Base-by-base conservation (phyloP, 2,113 vertebrate species). In the Lepisosteus oculatus region DNA sequence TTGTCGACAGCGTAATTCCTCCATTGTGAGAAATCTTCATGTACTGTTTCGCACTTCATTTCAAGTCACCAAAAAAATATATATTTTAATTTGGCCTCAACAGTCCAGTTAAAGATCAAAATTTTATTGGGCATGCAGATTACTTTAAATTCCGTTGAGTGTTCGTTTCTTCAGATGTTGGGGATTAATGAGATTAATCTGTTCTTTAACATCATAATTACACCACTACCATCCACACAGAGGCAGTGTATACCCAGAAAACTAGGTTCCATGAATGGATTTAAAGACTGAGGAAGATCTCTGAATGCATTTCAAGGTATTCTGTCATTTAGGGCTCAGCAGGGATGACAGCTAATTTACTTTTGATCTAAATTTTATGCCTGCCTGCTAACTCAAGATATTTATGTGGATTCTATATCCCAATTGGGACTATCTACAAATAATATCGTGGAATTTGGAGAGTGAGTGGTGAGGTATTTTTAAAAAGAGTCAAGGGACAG, bases 271-370 rank as follows among this genome's bases (percentile, higher is more conserved):
- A n/a, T 59, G 7, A 14, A 4, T 3, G 13, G 56, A n/a, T 12
- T 4, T 51, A 9, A 59, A 12, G 11, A 13, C n/a, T 59, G 69
- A 17, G 61, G 54, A 78, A 45, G 4, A 51, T 76, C 74, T 86
- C 78, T 79, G 76, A 83, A 77, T 59, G 11, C 7, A 59, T 59
- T 13, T 29, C 3, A 13, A n/a, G 3, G n/a, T 13, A 12, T 59
- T 3, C 78, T 78, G 74, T 65, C 74, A 74, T 80, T 76, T 62
- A 59, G 57, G 80, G 61, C 81, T 63, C n/a, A 63, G 72, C 73
- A 43, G 65, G 3, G 64, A 76, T 86, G 83, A 86, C 84, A 85
- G 83, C 82, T 86, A 78, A 86, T 88, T 89, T 84, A 83, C 79
- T 82, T 82, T 76, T 67, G 78, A 51, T 51, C 5, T 51, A 2